Base-by-base conservation (phyloP, 2,888 invertebrate genomes). In the Parelbella ahira region DNA sequence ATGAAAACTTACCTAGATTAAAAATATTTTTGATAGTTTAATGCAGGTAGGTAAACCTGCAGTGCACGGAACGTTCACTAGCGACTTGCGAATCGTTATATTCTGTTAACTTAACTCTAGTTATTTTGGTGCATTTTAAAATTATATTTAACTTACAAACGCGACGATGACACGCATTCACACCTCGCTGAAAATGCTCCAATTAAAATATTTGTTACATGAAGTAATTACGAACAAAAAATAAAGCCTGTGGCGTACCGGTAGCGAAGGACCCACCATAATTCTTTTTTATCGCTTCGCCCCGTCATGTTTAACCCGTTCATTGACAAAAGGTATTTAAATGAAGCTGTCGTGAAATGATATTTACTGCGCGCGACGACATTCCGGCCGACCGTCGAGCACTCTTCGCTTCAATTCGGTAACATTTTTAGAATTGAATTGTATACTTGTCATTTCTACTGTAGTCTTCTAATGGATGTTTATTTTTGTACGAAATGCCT, bases 291-390 rank as follows among this genome's bases (percentile, higher is more conserved):
- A 83, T 84, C 68, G 72, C 68, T 57, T 53, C 59, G 56, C 58
- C 56, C 60, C 62, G 69, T 65, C 75, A 66, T 72, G 71, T 73
- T 78, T 76, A 87, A 86, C 87, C 86, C 87, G 81, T 84, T 82
- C 80, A 80, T 82, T 83, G 87, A 86, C 87, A 87, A 87, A 87
- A 87, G 87, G 83, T 82, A 87, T 87, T 87, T 86, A 86, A 87
- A 87, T 87, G 68, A 84, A 87, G 75, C 84, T 87, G 87, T 86
- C 87, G 65, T 52, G 64, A 66, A 68, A 63, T 71, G 54, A 84
- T 84, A 86, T 87, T 86, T 83, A 86, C 76, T 81, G 84, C 77
- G 57, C 61, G 63, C 64, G 66, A 60, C 60, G 67, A 71, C 73
- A 77, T 78, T 70, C 78, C 64, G 48, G 45, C 55, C 63, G 52